These are phyloP conservation scores for Rhaphigaster nebulosa DNA, from an alignment of 2,888 invertebrate species.

Conservation along the genomic window DNA sequence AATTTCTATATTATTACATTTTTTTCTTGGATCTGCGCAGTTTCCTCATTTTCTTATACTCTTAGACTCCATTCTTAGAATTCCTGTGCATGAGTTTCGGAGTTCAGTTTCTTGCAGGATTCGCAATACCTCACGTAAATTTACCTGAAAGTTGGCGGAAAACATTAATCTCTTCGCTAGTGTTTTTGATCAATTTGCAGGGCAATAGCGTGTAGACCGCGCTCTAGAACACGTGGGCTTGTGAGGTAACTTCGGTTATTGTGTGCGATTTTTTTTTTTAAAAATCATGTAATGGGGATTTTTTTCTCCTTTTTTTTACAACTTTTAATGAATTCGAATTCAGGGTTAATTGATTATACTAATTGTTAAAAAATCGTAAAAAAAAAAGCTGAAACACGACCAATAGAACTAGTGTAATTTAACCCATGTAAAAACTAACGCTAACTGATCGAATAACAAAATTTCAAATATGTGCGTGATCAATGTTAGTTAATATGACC, in stretches of 20 bases:
- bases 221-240: background rate
- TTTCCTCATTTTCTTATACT: too few relatives aligned
- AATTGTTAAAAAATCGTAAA: background rate
- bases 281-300: background rate
- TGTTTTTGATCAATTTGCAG: slow-evolving; percentile 23
- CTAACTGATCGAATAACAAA: too few relatives aligned
- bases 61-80: too few relatives aligned
- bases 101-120: background rate
- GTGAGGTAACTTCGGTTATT: background rate
- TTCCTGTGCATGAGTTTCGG: background rate
- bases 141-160: background rate
- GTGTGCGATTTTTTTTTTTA: background rate
- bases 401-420: too few relatives aligned
- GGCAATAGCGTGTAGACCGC: background rate
- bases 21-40: too few relatives aligned
- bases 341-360: background rate
- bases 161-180: background rate
- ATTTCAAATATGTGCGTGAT: too few relatives aligned
- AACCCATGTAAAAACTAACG: too few relatives aligned
- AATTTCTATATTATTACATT: too few relatives aligned
- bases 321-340: background rate
- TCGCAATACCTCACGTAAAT: background rate
- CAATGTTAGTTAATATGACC: too few relatives aligned
- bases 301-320: background rate
- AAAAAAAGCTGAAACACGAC: too few relatives aligned